These are phyloP conservation scores for Cichlasoma orientale DNA, from an alignment of 2,797 vertebrate genomes.

Conservation along the genomic window DNA sequence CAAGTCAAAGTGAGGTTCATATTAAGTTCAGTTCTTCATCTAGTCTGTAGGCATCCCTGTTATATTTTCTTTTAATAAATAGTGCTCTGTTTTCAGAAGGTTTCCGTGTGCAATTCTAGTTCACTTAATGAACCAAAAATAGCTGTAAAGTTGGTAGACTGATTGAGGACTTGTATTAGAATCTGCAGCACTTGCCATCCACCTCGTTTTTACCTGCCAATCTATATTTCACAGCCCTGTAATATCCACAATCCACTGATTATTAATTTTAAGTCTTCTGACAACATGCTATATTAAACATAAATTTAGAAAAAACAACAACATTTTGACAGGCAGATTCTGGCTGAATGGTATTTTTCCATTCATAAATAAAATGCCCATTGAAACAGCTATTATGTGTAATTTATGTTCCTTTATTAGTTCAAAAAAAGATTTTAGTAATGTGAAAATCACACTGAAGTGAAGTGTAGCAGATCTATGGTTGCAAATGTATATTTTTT, in stretches of 20 bases:
- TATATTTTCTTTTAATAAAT: background rate
- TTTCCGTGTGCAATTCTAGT: slow-evolving; percentile 14
- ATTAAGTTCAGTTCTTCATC: slow-evolving; percentile 41
- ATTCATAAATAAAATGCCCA: background rate
- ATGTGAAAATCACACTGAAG: background rate
- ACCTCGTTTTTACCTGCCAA: background rate
- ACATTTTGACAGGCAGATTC: background rate
- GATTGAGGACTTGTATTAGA: slow-evolving; percentile 12
- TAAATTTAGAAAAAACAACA: background rate
- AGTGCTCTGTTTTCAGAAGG: background rate
- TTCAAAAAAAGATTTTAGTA: background rate
- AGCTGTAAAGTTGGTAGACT: slow-evolving; percentile 6
- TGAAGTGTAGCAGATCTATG: background rate
- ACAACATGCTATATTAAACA: background rate
- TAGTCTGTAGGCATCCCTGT: slow-evolving; percentile 6
- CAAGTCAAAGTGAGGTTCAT: slow-evolving; percentile 39
- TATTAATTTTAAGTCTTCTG: background rate
- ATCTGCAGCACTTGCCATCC: background rate
- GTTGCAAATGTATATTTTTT: background rate
- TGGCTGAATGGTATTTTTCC: background rate
- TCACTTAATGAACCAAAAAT: slow-evolving; percentile 21
- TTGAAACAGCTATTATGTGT: background rate
- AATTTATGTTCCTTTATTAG: background rate
- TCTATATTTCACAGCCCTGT: background rate
- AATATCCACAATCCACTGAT: background rate